Base-by-base conservation (phyloP, 2,797 vertebrate species). In the Darevskia mixta region DNA sequence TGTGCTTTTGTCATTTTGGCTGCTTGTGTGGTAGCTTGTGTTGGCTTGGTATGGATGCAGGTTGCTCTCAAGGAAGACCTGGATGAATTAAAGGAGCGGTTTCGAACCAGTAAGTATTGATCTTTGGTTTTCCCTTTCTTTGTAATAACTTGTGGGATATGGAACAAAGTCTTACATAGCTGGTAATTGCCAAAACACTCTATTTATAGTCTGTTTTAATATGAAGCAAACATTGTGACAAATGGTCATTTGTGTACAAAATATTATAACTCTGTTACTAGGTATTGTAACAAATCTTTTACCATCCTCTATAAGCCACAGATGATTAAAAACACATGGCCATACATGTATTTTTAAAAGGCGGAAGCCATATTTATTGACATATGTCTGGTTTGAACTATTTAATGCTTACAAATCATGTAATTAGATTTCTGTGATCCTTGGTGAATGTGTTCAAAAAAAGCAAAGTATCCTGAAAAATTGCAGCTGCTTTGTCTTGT, bases 31-130 rank as follows among this genome's bases (percentile, higher is more conserved):
- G 98, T 99, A 95, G 98, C 98, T 0, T 99, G 98, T 49, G 98
- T 98, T 82, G 99, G 99, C 88, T 97, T 99, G 90, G 98, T 99
- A 91, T 99, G 99, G 99, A 99, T 99, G 99, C 99, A 99, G 95
- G 98, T 99, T 86, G 98, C 98, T 32, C 97, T 99, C 85, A 99
- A 99, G 95, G 98, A 99, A 89, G 98, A 99, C 93, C 96, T 99
- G 82, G 99, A 99, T 91, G 96, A 96, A 9, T 96, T 99, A 90
- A 99, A 99, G 93, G 99, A 99, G 92, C 99, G 98, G 93, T 97
- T 99, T 91, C 97, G 98, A 92, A 98, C 97, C 78, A 98, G 99
- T 99, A 96, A 98, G 98, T 97, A 35, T 49, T 11, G 41, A 43
- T 0, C 0, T 49, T 49, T 4, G 76, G 8, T 0, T 6, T 82